Percentiles rank a stretch among this genome's conserved stretches.
These are phyloP conservation scores for Megalops cyprinoides DNA, from an alignment of 2,797 vertebrate genomes.

Conservation along the genomic window DNA sequence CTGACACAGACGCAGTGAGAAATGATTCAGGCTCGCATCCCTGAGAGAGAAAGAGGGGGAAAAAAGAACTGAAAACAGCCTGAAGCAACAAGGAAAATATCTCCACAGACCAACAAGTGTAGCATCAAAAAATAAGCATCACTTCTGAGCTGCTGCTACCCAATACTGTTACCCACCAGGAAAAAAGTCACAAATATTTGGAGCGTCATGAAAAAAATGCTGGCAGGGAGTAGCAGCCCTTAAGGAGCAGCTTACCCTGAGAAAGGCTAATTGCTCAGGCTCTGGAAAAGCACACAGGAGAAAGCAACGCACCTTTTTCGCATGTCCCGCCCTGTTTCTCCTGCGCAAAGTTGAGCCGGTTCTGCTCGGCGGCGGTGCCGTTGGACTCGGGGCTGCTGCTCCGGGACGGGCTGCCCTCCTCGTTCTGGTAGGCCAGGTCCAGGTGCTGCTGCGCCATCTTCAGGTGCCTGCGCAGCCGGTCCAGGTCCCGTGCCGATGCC, in stretches of 20 bases:
- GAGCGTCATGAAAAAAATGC: too few relatives aligned
- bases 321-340: constrained; percentile 77
- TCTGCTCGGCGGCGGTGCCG: constrained; percentile 81
- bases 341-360: constrained; percentile 85
- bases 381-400: constrained; percentile 85
- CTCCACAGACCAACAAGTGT: too few relatives aligned
- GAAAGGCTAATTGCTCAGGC: too few relatives aligned
- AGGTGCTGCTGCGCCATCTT: constrained; percentile 86
- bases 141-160: too few relatives aligned
- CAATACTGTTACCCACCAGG: background rate
- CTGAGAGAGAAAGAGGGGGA: constrained; percentile 46
- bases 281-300: too few relatives aligned
- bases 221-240: background rate
- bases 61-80: background rate
- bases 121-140: too few relatives aligned
- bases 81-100: background rate
- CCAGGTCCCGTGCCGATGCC: constrained; percentile 69
- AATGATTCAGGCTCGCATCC: constrained; percentile 70
- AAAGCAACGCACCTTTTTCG: constrained; percentile 72
- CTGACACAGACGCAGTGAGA: constrained; percentile 44
- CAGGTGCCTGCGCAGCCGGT: constrained; percentile 79
- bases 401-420: constrained; percentile 69
- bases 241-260: background rate
- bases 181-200: background rate
- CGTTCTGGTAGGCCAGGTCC: constrained; percentile 82